Evolutionary conservation across 2,888 invertebrate species (phyloP).

Genomic region (Pardosa pseudoannulata): DNA sequence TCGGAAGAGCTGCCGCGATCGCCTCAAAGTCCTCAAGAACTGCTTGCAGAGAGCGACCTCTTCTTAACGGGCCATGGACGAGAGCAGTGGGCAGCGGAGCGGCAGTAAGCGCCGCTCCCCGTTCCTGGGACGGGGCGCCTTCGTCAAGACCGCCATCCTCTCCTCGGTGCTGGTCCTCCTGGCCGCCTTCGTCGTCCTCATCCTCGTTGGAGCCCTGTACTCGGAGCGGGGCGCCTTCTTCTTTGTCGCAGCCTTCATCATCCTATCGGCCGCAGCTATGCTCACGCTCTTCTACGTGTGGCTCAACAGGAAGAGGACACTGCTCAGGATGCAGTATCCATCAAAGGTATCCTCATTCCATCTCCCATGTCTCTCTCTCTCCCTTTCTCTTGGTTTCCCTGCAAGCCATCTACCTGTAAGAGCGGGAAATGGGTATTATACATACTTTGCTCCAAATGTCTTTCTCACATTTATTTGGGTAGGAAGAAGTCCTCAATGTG

Average conservation of each 20-base stretch:
- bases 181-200: slow-evolving; percentile 11
- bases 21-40: background rate
- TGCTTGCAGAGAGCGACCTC: background rate
- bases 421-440: too few species aligned
- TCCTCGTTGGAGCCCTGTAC: slow-evolving; percentile 37
- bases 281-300: slow-evolving; percentile 43
- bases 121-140: slow-evolving; percentile 19
- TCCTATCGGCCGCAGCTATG: slow-evolving; percentile 41
- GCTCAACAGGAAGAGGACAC: slow-evolving; percentile 26
- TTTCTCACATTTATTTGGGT: too few species aligned
- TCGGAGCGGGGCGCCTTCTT: slow-evolving; percentile 31
- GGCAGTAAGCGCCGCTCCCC: slow-evolving; percentile 20
- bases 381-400: too few species aligned
- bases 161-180: slow-evolving; percentile 28
- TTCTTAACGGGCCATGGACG: background rate
- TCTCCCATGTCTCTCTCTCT: too few species aligned
- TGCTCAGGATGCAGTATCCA: slow-evolving; percentile 28
- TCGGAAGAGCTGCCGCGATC: background rate
- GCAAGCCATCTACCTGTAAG: too few species aligned
- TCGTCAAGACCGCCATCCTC: slow-evolving; percentile 36
- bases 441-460: too few species aligned
- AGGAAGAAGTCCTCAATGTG: too few species aligned
- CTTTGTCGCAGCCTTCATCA: slow-evolving; percentile 20
- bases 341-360: slow-evolving; percentile 41
- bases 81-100: background rate